These are phyloP conservation scores for Parnassius orleans DNA, from an alignment of 2,888 invertebrate species.

Conservation along the genomic window DNA sequence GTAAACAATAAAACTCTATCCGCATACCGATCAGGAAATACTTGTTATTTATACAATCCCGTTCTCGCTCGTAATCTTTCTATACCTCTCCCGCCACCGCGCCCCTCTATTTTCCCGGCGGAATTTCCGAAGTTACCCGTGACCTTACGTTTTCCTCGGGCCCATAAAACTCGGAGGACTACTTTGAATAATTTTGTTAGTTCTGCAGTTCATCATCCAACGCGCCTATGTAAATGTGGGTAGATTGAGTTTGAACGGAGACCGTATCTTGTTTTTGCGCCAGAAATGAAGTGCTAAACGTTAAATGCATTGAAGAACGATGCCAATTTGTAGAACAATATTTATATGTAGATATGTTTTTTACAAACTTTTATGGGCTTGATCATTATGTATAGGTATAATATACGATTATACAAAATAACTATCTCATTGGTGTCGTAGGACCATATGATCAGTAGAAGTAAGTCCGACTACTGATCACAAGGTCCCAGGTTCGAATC, in stretches of 20 bases:
- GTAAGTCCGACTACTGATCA: too few relatives aligned
- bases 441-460: too few relatives aligned
- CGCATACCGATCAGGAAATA: constrained; percentile 34
- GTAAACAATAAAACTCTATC: constrained; percentile 26
- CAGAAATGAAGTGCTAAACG: constrained; percentile 6
- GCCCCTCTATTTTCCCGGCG: constrained; percentile 5
- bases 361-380: too few relatives aligned
- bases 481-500: too few relatives aligned
- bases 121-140: constrained; percentile 25
- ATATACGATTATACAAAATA: too few relatives aligned
- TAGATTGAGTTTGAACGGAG: constrained; percentile 55
- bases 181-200: constrained; percentile 77
- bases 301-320: neutral
- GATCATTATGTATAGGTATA: too few relatives aligned
- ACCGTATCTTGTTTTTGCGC: constrained; percentile 24
- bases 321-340: too few relatives aligned
- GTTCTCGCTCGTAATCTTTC: constrained; percentile 33
- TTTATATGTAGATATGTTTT: too few relatives aligned
- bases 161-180: constrained; percentile 56
- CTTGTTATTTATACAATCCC: constrained; percentile 52
- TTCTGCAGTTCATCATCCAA: constrained; percentile 58
- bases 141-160: constrained; percentile 43
- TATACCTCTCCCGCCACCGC: constrained; percentile 10
- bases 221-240: constrained; percentile 67
- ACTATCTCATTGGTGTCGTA: too few relatives aligned